Percentiles rank a stretch among this genome's conserved stretches.
Conservation (phyloP, 1,140 invertebrate species). For the Leptestheria dahalacensis region DNA sequence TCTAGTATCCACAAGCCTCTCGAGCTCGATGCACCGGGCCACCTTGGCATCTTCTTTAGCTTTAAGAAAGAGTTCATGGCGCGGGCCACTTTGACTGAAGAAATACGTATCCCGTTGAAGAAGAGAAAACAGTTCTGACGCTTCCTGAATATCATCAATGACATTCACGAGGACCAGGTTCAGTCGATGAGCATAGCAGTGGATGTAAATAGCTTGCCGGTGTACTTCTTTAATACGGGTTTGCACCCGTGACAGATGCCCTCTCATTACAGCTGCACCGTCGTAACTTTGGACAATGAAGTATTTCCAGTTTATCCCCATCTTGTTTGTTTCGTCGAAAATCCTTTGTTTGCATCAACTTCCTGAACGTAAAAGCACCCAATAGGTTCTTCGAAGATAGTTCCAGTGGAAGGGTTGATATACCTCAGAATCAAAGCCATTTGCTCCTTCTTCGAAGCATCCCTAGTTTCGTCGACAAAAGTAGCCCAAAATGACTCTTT, state of each 20-base stretch:
- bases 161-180: constrained; percentile 14
- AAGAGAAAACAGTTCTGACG: too few species aligned
- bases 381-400: constrained; percentile 14
- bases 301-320: neutral
- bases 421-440: too few species aligned
- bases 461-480: too few species aligned
- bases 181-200: constrained; percentile 14
- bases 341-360: constrained; percentile 12
- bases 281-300: constrained; percentile 19
- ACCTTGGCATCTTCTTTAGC: too few species aligned
- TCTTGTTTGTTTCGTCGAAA: constrained; percentile 4
- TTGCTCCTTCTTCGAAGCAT: too few species aligned
- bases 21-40: too few species aligned
- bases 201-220: constrained; percentile 10
- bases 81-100: too few species aligned
- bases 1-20: too few species aligned
- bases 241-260: constrained; percentile 14
- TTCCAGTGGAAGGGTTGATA: neutral
- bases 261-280: constrained; percentile 16
- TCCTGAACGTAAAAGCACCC: constrained; percentile 16
- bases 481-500: neutral
- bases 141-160: too few species aligned
- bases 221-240: constrained; percentile 8
- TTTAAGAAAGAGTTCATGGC: too few species aligned
- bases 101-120: too few species aligned